Base-by-base conservation (phyloP, 2,113 vertebrate genomes). In the Upupa epops region DNA sequence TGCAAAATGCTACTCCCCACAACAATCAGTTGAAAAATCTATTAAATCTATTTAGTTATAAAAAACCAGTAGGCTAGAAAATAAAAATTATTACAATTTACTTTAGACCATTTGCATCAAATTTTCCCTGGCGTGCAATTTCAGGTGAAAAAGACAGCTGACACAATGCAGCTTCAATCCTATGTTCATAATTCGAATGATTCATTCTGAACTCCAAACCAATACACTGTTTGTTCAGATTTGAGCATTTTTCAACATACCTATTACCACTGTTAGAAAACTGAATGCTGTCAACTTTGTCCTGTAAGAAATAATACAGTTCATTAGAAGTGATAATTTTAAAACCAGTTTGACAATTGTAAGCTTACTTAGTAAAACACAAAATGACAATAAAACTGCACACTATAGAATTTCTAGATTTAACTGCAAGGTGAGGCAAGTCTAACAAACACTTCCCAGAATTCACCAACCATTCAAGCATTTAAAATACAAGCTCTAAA, bases 261-360 rank as follows among this genome's bases (percentile, higher is more conserved):
- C 99, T 98, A 94, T 99, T 98, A 88, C 98, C 98, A 45, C 93
- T 97, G 94, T 99, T 98, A 94, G 98, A 99, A 96, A 99, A 99
- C 42, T 99, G 99, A 93, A 99, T 99, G 95, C 99, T 99, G 96
- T 99, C 99, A 75, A 99, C 99, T 98, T 99, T 99, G 94, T 99
- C 99, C 99, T 99, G 69, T 34, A 96, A 64, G 42, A 64, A 76
- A 89, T 88, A n/a, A 29, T 3, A 54, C 2, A 70, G 25, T 22
- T 56, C 29, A 11, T 96, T 49, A 84, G 16, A 90, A 89, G 26
- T 58, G 22, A 14, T 6, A 6, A 8, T 25, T 75, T 83, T 85
- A 17, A n/a, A 58, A 42, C 3, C 61, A 4, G 76, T 86, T 48
- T 86, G 15, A 61, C 32, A 81, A 31, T 55, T 65, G 15, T 73